Evolutionary conservation across 2,113 vertebrate species (phyloP), one percentile per base, ranked within the genome.

Genomic region (Aramus guarauna): DNA sequence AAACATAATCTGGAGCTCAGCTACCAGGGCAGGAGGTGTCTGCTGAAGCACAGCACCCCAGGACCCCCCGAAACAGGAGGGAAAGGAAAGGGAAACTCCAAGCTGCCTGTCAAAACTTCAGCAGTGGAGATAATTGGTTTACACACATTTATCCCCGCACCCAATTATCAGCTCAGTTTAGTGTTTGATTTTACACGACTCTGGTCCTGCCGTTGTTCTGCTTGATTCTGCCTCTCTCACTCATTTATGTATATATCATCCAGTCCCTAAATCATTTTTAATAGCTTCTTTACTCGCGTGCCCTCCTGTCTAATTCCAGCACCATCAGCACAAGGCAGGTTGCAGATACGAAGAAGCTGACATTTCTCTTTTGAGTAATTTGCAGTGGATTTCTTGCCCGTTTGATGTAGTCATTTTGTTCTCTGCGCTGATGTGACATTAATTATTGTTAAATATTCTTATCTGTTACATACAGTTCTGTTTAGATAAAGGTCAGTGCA

Each of bases 361-460:
- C 97, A 97, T 98, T 98, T 97, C 90, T 95, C 96, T 93, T 94
- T 87, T 89, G 85, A 83, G 94, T 96, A 96, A 97, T 97, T 96
- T 97, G 96, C 96, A 86, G 73, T 36, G 82, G 85, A 94, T 94
- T 97, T 95, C 91, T 94, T 85, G 83, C 85, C 80, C 17, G 52
- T 55, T 96, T 87, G 82, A 94, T 90, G 59, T 76, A 88, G 79
- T 90, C 88, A 21, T 86, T 95, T 95, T 94, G 88, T 95, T 85
- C 92, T 48, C 80, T 1, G 60, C 4, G 4, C 94, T 89, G 92
- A 96, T 95, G 92, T 97, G 96, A 97, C 94, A 93, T 96, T 97
- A 97, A 97, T 97, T 95, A 96, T 94, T 97, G 95, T 97, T 97
- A 98, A 98, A 97, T 98, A 97, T 97, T 95, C 94, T 97, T 97